phyloP scores from a whole-genome alignment of 2,113 vertebrate species.

The Ammodramus savannarum region DNA sequence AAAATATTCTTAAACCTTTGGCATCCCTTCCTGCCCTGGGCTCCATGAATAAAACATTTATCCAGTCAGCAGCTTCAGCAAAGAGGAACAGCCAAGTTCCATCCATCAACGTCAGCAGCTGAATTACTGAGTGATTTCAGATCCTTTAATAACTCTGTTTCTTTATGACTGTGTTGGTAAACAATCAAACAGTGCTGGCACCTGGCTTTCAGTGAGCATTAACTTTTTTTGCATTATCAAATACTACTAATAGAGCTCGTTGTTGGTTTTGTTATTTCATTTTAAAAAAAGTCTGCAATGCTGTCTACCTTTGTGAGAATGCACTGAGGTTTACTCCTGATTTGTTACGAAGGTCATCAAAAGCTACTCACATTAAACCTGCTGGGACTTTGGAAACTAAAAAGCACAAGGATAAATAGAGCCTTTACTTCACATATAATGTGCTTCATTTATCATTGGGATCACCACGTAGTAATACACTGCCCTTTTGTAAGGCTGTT shows the following conservation, averaged over 20 bases:
- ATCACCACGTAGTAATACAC: conserved; percentile 26
- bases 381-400: neutral
- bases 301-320: neutral
- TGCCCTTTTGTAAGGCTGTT: conserved; percentile 44
- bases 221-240: conserved; percentile 56
- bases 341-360: conserved; percentile 37
- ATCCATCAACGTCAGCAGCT: conserved; percentile 86
- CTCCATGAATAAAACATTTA: conserved; percentile 90
- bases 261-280: neutral
- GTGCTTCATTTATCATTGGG: conserved; percentile 56
- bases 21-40: conserved; percentile 79
- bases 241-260: neutral
- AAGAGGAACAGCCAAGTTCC: conserved; percentile 77
- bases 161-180: conserved; percentile 74
- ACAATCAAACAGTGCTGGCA: conserved; percentile 63
- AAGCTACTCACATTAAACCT: conserved; percentile 36
- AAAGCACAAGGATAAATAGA: conserved; percentile 27
- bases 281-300: neutral
- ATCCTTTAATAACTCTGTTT: conserved; percentile 75
- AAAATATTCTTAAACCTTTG: conserved; percentile 91
- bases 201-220: conserved; percentile 56
- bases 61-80: conserved; percentile 87
- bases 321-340: neutral
- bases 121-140: conserved; percentile 75
- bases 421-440: conserved; percentile 47